Conservation (phyloP, 2,888 invertebrate species). For the Thalpophila matura region DNA sequence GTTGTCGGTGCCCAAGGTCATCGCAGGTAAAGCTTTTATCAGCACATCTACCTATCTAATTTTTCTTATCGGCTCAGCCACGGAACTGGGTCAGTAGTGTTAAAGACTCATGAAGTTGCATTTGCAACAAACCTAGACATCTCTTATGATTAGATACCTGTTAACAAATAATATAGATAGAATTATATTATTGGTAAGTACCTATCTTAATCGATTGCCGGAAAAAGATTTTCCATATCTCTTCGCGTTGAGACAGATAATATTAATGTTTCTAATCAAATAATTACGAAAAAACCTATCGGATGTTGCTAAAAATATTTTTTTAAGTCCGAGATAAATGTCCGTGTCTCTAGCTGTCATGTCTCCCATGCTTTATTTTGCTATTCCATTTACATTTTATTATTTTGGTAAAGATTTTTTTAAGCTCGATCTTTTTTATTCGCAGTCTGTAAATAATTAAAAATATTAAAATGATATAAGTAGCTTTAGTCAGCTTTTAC, state of each 20-base stretch:
- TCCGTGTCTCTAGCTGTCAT: no score
- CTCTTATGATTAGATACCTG: constrained; percentile 24
- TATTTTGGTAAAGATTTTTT: no score
- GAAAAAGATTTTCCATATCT: constrained; percentile 28
- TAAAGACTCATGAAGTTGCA: constrained; percentile 62
- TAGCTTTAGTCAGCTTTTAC: neutral
- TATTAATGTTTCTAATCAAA: neutral
- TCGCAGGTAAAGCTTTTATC: constrained; percentile 83
- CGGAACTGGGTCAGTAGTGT: constrained; percentile 81
- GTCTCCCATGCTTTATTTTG: neutral
- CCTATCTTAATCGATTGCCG: neutral
- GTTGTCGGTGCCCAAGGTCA: constrained; percentile 82
- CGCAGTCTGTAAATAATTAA: no score
- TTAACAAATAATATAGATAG: neutral
- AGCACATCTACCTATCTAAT: constrained; percentile 77
- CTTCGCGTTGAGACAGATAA: neutral
- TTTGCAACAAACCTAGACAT: constrained; percentile 52
- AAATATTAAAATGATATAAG: no score
- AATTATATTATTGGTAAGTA: neutral
- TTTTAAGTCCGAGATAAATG: neutral
- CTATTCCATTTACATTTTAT: no score
- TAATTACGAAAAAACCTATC: no score
- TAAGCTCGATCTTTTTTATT: no score
- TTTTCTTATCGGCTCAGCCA: constrained; percentile 79
- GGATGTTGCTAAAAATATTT: neutral